A percentile compares a stretch with the other conserved stretches of the same genome.
Conservation (phyloP, 35 echinoderm and acorn worm species). For the Nesometra sesokonis region DNA sequence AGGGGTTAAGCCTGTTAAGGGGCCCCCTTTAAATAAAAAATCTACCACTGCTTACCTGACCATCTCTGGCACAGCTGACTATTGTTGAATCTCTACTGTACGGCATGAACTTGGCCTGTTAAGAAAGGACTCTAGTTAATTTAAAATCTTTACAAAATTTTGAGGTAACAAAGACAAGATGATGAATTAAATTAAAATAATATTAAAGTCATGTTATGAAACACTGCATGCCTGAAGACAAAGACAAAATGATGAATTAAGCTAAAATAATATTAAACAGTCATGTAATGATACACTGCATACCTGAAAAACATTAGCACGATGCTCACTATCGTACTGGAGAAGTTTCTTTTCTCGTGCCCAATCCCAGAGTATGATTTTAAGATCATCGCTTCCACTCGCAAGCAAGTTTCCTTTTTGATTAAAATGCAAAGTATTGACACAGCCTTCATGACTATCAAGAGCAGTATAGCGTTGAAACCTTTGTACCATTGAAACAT, state of each 20-base stretch:
- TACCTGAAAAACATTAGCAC: constrained; percentile 95
- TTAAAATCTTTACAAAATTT: too few species aligned
- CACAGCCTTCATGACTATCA: constrained; percentile 70
- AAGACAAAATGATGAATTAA: too few species aligned
- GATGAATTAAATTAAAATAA: too few species aligned
- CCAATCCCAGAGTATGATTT: constrained; percentile 86
- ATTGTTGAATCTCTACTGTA: constrained; percentile 67
- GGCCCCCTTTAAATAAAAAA: neutral
- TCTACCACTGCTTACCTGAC: constrained; percentile 43
- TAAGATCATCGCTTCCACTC: constrained; percentile 79
- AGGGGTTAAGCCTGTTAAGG: too few species aligned
- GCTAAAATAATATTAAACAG: too few species aligned
- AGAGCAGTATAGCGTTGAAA: constrained; percentile 61
- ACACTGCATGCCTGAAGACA: too few species aligned
- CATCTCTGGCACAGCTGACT: constrained; percentile 87
- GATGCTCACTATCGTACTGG: constrained; percentile 72
- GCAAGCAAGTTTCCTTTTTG: constrained; percentile 58
- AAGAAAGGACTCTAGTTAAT: neutral
- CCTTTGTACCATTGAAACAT: constrained; percentile 37
- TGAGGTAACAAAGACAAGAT: too few species aligned
- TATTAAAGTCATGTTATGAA: too few species aligned
- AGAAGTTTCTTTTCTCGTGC: constrained; percentile 35
- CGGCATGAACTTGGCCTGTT: constrained; percentile 96
- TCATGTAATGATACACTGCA: neutral
- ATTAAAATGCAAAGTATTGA: constrained; percentile 91